A percentile compares a stretch with the other conserved stretches of the same genome.
Conservation (phyloP, 2,888 invertebrate species). For the Corythucha ciliata region DNA sequence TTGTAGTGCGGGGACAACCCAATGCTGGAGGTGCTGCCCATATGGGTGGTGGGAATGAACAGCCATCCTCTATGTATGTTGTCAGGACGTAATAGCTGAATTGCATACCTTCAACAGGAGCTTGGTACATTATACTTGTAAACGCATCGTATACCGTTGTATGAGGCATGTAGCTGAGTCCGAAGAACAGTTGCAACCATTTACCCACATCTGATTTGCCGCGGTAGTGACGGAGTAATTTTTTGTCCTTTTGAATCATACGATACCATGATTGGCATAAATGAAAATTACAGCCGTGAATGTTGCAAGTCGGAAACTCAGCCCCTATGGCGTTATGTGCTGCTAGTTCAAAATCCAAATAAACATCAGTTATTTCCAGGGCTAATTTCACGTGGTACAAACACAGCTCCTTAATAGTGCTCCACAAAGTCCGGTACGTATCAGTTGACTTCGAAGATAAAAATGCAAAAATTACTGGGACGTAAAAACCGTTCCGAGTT, state of each 20-base stretch:
- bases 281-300: slow-evolving; percentile 6
- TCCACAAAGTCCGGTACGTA: too few relatives aligned
- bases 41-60: slow-evolving; percentile 34
- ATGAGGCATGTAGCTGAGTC: slow-evolving; percentile 6
- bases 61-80: slow-evolving; percentile 32
- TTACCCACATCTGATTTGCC: background rate
- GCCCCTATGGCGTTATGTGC: slow-evolving; percentile 1
- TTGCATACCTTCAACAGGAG: slow-evolving; percentile 2
- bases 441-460: too few relatives aligned
- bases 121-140: slow-evolving; percentile 2
- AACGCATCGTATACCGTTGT: slow-evolving; percentile 10
- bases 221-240: slow-evolving; percentile 3
- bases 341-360: too few relatives aligned
- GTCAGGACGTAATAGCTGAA: slow-evolving; percentile 12
- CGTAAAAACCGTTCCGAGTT: too few relatives aligned
- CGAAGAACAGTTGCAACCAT: too few relatives aligned
- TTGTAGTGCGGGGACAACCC: too few relatives aligned
- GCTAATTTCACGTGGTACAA: too few relatives aligned
- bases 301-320: slow-evolving; percentile 1
- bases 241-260: background rate
- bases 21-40: too few relatives aligned
- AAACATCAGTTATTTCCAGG: too few relatives aligned
- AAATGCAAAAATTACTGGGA: too few relatives aligned
- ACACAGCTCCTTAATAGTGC: too few relatives aligned
- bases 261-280: slow-evolving; percentile 4